Conservation (phyloP, 2,113 vertebrate genomes). For the Hippocampus comes region DNA sequence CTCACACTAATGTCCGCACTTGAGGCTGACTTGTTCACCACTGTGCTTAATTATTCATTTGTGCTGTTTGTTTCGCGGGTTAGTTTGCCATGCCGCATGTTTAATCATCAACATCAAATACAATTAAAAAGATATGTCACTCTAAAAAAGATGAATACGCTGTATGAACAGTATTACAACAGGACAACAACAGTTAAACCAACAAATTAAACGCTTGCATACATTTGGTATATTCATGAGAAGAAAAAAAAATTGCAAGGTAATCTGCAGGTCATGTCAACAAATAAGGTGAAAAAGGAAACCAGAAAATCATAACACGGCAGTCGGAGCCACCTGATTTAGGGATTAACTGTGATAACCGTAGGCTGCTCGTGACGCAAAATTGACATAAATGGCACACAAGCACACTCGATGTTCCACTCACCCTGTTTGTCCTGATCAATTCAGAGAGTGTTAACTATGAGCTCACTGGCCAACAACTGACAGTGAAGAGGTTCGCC, state of each 20-base stretch:
- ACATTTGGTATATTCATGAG: background rate
- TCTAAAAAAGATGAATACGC: background rate
- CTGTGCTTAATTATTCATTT: background rate
- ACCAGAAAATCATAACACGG: background rate
- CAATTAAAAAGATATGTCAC: background rate
- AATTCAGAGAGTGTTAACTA: conserved; percentile 6
- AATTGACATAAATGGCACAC: background rate
- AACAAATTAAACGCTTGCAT: background rate
- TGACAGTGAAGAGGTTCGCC: conserved; percentile 28
- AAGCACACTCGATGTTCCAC: conserved; percentile 21
- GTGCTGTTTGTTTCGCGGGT: background rate
- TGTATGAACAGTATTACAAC: background rate
- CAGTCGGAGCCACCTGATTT: background rate
- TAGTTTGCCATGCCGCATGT: background rate
- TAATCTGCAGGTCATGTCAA: background rate
- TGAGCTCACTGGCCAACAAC: conserved; percentile 30
- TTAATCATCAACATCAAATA: background rate
- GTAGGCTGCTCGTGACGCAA: background rate
- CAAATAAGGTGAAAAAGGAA: background rate
- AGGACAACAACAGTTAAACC: background rate
- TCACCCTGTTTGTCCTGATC: conserved; percentile 40
- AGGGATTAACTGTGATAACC: background rate
- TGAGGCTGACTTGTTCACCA: background rate
- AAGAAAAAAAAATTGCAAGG: background rate
- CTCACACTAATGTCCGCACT: background rate